phyloP scores from a whole-genome alignment of 2,113 vertebrate genomes.

The Lagopus muta region DNA sequence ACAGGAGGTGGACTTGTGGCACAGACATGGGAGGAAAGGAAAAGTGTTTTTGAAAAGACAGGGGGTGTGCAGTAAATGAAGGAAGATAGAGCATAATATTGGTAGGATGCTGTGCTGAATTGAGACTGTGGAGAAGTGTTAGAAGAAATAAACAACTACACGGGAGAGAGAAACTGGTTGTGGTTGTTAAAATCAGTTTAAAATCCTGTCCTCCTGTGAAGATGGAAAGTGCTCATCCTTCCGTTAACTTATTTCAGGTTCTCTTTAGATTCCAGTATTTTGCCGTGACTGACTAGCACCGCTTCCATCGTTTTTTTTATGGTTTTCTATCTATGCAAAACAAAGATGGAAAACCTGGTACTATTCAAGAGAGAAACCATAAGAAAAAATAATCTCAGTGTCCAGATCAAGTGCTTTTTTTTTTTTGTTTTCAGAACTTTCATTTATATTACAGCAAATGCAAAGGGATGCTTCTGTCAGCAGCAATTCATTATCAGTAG shows the following conservation, averaged over 20 bases:
- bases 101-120: neutral
- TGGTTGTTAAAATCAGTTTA: neutral
- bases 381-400: neutral
- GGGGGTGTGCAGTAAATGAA: neutral
- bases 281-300: neutral
- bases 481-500: neutral
- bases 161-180: rapidly evolving
- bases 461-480: neutral
- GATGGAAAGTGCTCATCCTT: neutral
- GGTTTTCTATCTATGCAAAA: neutral
- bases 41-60: neutral
- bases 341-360: neutral
- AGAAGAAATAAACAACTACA: neutral
- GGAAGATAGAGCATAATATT: neutral
- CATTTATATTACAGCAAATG: neutral
- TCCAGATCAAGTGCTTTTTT: neutral
- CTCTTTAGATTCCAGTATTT: neutral
- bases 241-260: neutral
- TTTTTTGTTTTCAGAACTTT: neutral
- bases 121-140: neutral
- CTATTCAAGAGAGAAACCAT: neutral
- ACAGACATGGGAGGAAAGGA: neutral
- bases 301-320: neutral
- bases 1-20: neutral
- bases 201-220: neutral